Evolutionary conservation across 2,888 invertebrate genomes (phyloP), one percentile per base, ranked within the genome.

Genomic region (Leptopilina myrica): DNA sequence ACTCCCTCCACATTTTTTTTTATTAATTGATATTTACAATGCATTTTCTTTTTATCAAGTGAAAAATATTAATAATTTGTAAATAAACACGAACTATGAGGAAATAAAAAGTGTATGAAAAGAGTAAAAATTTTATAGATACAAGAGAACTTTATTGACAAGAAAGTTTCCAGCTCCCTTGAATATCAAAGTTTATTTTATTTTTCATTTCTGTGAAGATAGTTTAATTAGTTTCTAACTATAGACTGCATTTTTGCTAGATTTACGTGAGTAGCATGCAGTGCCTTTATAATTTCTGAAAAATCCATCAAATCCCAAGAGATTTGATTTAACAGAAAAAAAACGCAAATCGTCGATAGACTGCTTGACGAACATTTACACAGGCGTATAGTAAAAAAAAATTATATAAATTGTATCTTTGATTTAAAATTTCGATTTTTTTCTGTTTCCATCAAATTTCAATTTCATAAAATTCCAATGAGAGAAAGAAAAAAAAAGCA

Each of bases 91-190:
- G 40, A 56, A 33, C 14, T 73, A 73, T 9, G 11, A 73, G 40
- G 73, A 9, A 33, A 20, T 20, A 33, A 33, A 56, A 73, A 56
- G 11, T n/a, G 73, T 73, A 40, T 73, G 7, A 73, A n/a, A 11
- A 73, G 33, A 59, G 5, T 33, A 9, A 33, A 2, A 56, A 73
- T 9, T 73, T 73, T n/a, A 73, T n/a, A 67, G 40, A 56, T 73
- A n/a, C 56, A 40, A 73, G 73, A 73, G 40, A 73, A 73, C 73
- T 73, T 73, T 73, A 73, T 73, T 73, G 66, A 66, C 66, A 59
- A 73, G 56, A 73, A 56, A 40, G 56, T 59, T 73, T 73, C 73
- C 26, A 73, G 56, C 73, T 33, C 73, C 33, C 56, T 73, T 9
- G 56, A 73, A n/a, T n/a, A 56, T 56, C 56, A 26, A 73, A 73